These are phyloP conservation scores for Dorcus hopei DNA, from an alignment of 2,888 invertebrate species.

Conservation along the genomic window DNA sequence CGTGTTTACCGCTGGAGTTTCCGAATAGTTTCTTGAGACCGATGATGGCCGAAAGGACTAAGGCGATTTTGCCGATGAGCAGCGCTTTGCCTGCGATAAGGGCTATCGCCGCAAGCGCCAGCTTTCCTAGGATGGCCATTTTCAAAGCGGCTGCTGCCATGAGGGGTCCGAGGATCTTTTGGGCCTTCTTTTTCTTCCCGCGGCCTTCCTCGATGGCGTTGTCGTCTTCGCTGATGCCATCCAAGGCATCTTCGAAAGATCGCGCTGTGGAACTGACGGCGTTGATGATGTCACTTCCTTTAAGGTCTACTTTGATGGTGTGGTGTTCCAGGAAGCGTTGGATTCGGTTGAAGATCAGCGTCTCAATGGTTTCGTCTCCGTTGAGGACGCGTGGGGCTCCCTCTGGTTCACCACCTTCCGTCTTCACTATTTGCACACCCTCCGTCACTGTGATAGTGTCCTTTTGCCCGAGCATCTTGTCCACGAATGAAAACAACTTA, in stretches of 20 bases:
- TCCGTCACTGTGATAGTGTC: conserved; percentile 77
- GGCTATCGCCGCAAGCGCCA: conserved; percentile 78
- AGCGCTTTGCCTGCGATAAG: conserved; percentile 83
- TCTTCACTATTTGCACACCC: conserved; percentile 80
- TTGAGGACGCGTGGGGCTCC: conserved; percentile 73
- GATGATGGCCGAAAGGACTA: conserved; percentile 79
- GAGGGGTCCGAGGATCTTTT: conserved; percentile 74
- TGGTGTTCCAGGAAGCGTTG: conserved; percentile 76
- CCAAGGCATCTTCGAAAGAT: conserved; percentile 71
- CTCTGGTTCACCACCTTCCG: conserved; percentile 62
- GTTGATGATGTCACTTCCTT: conserved; percentile 78
- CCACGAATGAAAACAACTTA: conserved; percentile 82
- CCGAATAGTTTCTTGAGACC: conserved; percentile 79
- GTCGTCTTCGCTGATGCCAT: conserved; percentile 60
- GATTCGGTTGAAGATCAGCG: conserved; percentile 63
- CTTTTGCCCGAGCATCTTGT: conserved; percentile 78
- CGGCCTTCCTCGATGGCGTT: conserved; percentile 60
- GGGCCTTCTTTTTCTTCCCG: conserved; percentile 75
- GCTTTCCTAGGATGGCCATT: conserved; percentile 73
- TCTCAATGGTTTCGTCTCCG: conserved; percentile 65
- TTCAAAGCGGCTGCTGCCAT: conserved; percentile 74
- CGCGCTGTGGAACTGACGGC: conserved; percentile 77
- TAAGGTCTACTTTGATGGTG: conserved; percentile 79
- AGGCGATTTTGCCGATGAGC: conserved; percentile 78
- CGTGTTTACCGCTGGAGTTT: conserved; percentile 67